phyloP scores from a whole-genome alignment of 2,888 invertebrate species.

The Heliconius sara region DNA sequence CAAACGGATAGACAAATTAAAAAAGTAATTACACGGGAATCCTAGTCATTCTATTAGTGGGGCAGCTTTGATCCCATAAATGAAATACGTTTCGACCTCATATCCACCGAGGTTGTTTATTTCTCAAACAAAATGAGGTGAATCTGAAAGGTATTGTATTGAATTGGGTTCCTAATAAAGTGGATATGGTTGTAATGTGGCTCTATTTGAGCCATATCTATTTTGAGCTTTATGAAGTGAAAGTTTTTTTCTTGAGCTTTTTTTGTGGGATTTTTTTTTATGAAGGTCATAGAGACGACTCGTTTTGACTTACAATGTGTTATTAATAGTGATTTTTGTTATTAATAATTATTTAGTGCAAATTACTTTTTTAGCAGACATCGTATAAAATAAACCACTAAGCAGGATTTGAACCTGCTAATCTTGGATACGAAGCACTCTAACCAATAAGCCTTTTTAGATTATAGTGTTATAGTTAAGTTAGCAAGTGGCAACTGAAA shows the following conservation, averaged over 20 bases:
- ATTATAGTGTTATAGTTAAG: too few species aligned
- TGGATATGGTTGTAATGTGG: constrained; percentile 21
- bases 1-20: constrained; percentile 23
- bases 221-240: constrained; percentile 7
- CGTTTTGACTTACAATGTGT: too few species aligned
- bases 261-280: background rate
- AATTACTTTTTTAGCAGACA: too few species aligned
- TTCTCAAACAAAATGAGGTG: constrained; percentile 23
- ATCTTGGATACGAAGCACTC: too few species aligned
- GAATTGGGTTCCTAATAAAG: constrained; percentile 18
- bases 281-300: background rate
- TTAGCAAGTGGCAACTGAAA: too few species aligned
- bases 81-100: constrained; percentile 26
- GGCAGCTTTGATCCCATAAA: constrained; percentile 25
- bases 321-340: too few species aligned
- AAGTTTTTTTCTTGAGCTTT: background rate
- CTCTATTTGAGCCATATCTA: background rate
- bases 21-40: constrained; percentile 27
- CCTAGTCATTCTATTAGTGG: constrained; percentile 19
- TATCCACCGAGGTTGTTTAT: constrained; percentile 22
- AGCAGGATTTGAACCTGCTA: too few species aligned
- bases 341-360: too few species aligned
- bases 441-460: too few species aligned
- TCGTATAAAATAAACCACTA: too few species aligned
- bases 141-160: constrained; percentile 23